These are phyloP conservation scores for Maniola hyperantus DNA, from an alignment of 2,888 invertebrate genomes.

Conservation along the genomic window DNA sequence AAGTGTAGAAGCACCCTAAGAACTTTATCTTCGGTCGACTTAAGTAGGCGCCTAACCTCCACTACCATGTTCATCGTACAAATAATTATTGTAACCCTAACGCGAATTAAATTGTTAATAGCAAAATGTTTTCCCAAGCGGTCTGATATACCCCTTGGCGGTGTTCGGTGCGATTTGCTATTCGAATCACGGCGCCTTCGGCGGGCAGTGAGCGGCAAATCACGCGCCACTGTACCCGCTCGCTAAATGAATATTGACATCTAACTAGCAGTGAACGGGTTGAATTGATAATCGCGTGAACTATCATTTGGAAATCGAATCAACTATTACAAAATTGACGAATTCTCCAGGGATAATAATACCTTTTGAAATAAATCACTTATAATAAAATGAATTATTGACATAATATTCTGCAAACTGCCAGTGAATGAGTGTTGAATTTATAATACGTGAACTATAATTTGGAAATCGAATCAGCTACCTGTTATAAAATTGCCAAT, in stretches of 20 bases:
- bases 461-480: too few species aligned
- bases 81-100: constrained; percentile 32
- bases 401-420: too few species aligned
- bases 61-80: background rate
- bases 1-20: too few species aligned
- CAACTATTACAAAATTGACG: constrained; percentile 4
- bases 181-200: constrained; percentile 61
- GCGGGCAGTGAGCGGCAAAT: constrained; percentile 60
- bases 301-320: constrained; percentile 17
- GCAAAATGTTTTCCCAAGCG: constrained; percentile 56
- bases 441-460: too few species aligned
- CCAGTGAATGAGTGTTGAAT: too few species aligned
- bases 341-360: background rate
- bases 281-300: constrained; percentile 68
- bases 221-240: constrained; percentile 62
- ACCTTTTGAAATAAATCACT: background rate
- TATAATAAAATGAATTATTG: too few species aligned
- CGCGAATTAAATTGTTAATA: constrained; percentile 53
- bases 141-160: constrained; percentile 49
- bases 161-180: constrained; percentile 57
- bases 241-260: constrained; percentile 81
- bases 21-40: too few species aligned
- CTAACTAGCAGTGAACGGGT: constrained; percentile 66
- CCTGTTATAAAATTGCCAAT: too few species aligned
- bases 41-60: constrained; percentile 12